Base-by-base conservation (phyloP, 1,140 invertebrate genomes). In the Lepidurus apus region DNA sequence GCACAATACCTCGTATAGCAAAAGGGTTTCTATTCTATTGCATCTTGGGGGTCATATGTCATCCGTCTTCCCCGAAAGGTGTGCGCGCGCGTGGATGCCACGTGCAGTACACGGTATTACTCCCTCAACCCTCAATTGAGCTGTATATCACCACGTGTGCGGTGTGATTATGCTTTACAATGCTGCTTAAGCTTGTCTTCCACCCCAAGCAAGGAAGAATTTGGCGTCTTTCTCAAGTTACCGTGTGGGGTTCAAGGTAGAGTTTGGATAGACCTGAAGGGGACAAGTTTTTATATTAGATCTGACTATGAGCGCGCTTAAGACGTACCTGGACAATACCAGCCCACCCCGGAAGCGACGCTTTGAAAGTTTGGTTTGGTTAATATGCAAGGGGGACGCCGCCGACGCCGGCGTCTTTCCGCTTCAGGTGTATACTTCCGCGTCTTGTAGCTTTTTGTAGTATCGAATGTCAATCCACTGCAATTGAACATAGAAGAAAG, bases 271-370 rank as follows among this genome's bases (percentile, higher is more conserved):
- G 17, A 21, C 53, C 53, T 65, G 53, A n/a, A 65, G 21, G 53
- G 53, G 53, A 65, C 53, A 65, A 4, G 53, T 65, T 65, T 65
- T 65, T 65, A 21, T 65, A 65, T 21, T 21, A n/a, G 53, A 65
- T 65, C 21, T 65, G 21, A 65, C 17, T 65, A 9, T 13, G 21
- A 65, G 53, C 53, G 53, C 53, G 53, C 53, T 65, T 17, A 21
- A 17, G 53, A 65, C 53, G 9, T 9, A 9, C 8, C 9, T 65
- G 53, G 21, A 65, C 53, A 65, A 65, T 65, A 65, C 53, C 53
- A 65, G 53, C 53, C 53, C 53, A 65, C 53, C 53, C 53, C 53
- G 53, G 53, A 65, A 65, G 21, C 53, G 53, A 65, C 53, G 53
- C 53, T 65, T 65, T 65, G 17, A 65, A 65, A 21, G 17, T 65